These are phyloP conservation scores for Gonatopus flavifemur DNA, from an alignment of 1,140 invertebrate genomes.

Conservation along the genomic window DNA sequence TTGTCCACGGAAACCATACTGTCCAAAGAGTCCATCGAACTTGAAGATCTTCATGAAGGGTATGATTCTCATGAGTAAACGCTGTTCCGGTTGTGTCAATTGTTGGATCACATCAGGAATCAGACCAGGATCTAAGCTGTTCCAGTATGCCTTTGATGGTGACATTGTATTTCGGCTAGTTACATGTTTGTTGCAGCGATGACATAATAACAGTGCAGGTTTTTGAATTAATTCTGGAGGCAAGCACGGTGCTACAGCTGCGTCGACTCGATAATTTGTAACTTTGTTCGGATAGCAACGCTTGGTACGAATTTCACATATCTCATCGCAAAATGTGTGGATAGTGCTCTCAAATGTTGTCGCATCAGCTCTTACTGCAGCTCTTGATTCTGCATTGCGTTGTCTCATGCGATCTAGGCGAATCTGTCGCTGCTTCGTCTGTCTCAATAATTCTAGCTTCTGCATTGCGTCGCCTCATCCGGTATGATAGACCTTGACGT, in stretches of 20 bases:
- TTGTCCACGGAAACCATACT: constrained; percentile 32
- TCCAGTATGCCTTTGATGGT: constrained; percentile 6
- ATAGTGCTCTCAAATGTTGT: background rate
- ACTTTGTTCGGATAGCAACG: background rate
- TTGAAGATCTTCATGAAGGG: constrained; percentile 28
- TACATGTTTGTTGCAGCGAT: background rate
- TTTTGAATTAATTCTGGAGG: background rate
- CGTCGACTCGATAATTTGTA: background rate
- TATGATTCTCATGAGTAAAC: too few species aligned
- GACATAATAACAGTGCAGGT: background rate
- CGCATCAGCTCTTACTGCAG: background rate
- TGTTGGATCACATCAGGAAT: background rate
- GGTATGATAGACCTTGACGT: background rate
- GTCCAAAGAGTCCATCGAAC: constrained; percentile 26
- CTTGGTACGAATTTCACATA: constrained; percentile 2
- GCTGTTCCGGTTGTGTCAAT: too few species aligned
- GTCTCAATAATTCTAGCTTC: background rate
- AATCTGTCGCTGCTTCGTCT: background rate
- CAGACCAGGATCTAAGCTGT: background rate
- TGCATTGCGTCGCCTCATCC: background rate
- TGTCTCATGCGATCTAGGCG: background rate
- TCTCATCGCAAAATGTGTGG: background rate
- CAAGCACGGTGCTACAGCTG: background rate
- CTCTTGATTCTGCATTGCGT: background rate
- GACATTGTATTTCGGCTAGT: background rate